Evolutionary conservation across 2,888 invertebrate genomes (phyloP).

Genomic region (Gari tellinella): DNA sequence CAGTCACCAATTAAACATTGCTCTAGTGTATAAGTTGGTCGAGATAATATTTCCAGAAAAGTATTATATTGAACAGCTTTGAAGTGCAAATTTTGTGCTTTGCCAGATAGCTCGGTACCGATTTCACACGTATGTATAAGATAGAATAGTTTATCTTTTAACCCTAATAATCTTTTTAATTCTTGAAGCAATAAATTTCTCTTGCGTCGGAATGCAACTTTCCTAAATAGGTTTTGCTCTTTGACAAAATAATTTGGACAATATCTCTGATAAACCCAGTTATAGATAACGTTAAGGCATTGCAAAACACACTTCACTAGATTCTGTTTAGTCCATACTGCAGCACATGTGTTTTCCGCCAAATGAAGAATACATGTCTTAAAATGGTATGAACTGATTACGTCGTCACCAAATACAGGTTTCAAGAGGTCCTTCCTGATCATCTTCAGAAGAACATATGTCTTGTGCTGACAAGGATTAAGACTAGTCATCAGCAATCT

Average conservation of each 20-base stretch:
- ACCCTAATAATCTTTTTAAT: too few relatives aligned
- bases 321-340: conserved; percentile 1
- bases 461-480: conserved; percentile 15
- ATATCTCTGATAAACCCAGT: not conserved
- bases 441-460: conserved; percentile 26
- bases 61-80: too few relatives aligned
- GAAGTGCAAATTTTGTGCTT: too few relatives aligned
- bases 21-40: too few relatives aligned
- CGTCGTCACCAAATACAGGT: not conserved
- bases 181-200: too few relatives aligned
- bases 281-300: not conserved
- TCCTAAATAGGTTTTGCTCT: conserved; percentile 4
- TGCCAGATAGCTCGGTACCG: too few relatives aligned
- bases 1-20: too few relatives aligned
- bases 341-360: not conserved
- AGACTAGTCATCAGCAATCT: conserved; percentile 27
- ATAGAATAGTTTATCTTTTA: too few relatives aligned
- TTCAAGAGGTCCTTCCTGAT: conserved; percentile 17
- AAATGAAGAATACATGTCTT: conserved; percentile 6
- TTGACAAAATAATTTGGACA: conserved; percentile 18
- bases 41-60: too few relatives aligned
- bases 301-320: not conserved
- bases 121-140: too few relatives aligned
- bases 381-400: conserved; percentile 4
- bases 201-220: too few relatives aligned